These are phyloP conservation scores for Agonopterix subpropinquella DNA, from an alignment of 2,888 invertebrate genomes.

Conservation along the genomic window DNA sequence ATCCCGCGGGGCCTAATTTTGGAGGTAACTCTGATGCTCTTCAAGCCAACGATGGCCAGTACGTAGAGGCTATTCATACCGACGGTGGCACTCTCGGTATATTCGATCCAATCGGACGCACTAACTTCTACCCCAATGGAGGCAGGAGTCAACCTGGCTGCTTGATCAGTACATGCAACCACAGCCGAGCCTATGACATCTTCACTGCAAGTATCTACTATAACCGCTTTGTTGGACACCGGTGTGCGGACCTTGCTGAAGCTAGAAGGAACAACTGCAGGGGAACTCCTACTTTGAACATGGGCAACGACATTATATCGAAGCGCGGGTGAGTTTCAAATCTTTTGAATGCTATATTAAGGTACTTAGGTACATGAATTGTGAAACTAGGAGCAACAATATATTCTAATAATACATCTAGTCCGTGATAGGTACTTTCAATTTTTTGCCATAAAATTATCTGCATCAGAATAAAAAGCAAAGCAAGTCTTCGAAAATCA, in stretches of 20 bases:
- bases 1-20: slow-evolving; percentile 54
- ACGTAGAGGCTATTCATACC: slow-evolving; percentile 58
- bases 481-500: too few species aligned
- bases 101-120: slow-evolving; percentile 35
- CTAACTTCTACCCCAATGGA: slow-evolving; percentile 61
- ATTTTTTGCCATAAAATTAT: too few species aligned
- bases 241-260: slow-evolving; percentile 31
- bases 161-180: slow-evolving; percentile 41
- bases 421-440: too few species aligned
- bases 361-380: too few species aligned
- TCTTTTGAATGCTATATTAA: too few species aligned
- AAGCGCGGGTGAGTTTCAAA: slow-evolving; percentile 28
- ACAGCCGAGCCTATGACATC: slow-evolving; percentile 39
- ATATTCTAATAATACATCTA: too few species aligned
- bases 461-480: too few species aligned
- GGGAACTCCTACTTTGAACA: slow-evolving; percentile 22
- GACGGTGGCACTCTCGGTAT: slow-evolving; percentile 49
- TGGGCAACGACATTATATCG: slow-evolving; percentile 39
- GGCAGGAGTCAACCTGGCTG: slow-evolving; percentile 57
- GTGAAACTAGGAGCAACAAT: too few species aligned
- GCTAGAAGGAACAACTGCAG: slow-evolving; percentile 30
- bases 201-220: slow-evolving; percentile 42
- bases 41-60: slow-evolving; percentile 30
- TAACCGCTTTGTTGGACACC: slow-evolving; percentile 39
- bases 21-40: slow-evolving; percentile 35